Conservation (phyloP, 2,888 invertebrate genomes). For the Dilophus febrilis region DNA sequence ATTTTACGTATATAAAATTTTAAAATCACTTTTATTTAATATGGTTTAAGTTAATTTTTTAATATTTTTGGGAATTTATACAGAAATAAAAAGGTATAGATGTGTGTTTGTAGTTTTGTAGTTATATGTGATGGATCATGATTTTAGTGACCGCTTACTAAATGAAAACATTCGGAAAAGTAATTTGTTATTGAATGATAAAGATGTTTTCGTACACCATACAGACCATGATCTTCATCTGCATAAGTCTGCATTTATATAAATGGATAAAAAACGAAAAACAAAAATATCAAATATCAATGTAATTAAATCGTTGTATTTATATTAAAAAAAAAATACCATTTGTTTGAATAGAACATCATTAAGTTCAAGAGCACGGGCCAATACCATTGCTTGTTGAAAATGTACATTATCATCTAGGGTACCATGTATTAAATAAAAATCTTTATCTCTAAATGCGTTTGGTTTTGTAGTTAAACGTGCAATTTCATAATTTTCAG, state of each 20-base stretch:
- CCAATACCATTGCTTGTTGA: conserved; percentile 86
- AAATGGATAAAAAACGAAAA: too few relatives aligned
- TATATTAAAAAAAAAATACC: conserved; percentile 51
- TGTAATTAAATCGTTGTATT: too few relatives aligned
- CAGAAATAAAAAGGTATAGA: too few relatives aligned
- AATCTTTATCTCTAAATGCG: conserved; percentile 53
- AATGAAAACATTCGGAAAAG: conserved; percentile 2
- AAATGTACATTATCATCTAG: conserved; percentile 94
- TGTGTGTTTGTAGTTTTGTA: too few relatives aligned
- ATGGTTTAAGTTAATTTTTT: too few relatives aligned
- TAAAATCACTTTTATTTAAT: too few relatives aligned
- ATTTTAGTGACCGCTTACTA: too few relatives aligned
- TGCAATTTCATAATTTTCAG: conserved; percentile 52
- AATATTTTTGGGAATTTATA: too few relatives aligned
- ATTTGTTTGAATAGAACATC: conserved; percentile 85
- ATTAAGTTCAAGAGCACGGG: conserved; percentile 64
- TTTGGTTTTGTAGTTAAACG: conserved; percentile 54
- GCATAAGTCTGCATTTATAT: conserved; percentile 62
- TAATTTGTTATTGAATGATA: conserved; percentile 52
- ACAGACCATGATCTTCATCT: conserved; percentile 81
- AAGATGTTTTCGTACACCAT: conserved; percentile 67
- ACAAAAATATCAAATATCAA: too few relatives aligned
- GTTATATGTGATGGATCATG: too few relatives aligned
- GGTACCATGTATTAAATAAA: conserved; percentile 86
- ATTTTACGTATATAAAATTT: too few relatives aligned